Evolutionary conservation across 2,113 vertebrate genomes (phyloP).

Genomic region (Gallinago jamesoni): DNA sequence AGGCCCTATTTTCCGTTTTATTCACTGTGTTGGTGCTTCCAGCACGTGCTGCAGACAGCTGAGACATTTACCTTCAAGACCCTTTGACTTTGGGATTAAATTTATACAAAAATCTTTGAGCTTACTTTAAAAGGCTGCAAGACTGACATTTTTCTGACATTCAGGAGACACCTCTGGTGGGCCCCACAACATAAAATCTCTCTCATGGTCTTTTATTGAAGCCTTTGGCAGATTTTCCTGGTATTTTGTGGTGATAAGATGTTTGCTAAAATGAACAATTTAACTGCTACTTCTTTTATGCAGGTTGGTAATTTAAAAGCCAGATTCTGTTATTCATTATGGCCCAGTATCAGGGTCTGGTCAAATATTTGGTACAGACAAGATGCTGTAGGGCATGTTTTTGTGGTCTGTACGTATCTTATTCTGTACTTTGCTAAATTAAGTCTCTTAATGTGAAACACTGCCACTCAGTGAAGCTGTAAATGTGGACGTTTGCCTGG

Average conservation of each 20-base stretch:
- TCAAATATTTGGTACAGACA: accelerated
- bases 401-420: neutral
- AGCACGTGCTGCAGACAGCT: neutral
- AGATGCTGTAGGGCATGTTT: neutral
- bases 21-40: neutral
- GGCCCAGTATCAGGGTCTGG: neutral
- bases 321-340: neutral
- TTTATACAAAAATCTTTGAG: neutral
- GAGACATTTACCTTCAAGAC: neutral
- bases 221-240: neutral
- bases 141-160: neutral
- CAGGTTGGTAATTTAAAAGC: neutral
- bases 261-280: neutral
- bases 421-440: neutral
- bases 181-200: neutral
- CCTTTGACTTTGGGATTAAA: neutral
- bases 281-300: neutral
- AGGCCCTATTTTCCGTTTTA: neutral
- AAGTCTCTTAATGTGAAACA: neutral
- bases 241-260: neutral
- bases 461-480: neutral
- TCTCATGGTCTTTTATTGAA: neutral
- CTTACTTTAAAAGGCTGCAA: neutral
- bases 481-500: neutral
- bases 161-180: neutral